These are phyloP conservation scores for Montipora capitata DNA, from an alignment of 92 coral and sea anemone species.

Conservation along the genomic window DNA sequence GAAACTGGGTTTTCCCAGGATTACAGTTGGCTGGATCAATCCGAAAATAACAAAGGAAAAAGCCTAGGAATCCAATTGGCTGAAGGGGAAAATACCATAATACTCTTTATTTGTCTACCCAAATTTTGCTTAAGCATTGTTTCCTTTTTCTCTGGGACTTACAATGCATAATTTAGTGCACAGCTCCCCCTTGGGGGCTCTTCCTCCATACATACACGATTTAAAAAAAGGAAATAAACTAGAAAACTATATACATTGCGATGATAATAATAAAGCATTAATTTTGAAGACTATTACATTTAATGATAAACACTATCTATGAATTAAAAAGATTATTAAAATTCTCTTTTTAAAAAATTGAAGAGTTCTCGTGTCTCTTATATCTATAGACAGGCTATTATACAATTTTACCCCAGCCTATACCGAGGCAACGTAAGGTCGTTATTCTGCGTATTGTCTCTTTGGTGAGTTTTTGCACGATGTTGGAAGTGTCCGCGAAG, in stretches of 20 bases:
- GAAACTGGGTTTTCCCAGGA: too few relatives aligned
- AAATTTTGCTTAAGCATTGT: too few relatives aligned
- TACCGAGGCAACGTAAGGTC: background rate
- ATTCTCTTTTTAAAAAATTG: too few relatives aligned
- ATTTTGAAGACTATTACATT: background rate
- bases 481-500: background rate
- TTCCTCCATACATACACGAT: background rate
- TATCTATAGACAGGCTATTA: background rate
- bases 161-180: background rate
- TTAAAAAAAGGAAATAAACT: too few relatives aligned
- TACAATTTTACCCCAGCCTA: slow-evolving; percentile 30
- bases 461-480: too few relatives aligned
- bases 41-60: too few relatives aligned
- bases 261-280: background rate
- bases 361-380: background rate
- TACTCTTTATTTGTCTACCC: too few relatives aligned
- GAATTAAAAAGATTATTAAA: slow-evolving; percentile 8
- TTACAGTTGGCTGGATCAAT: too few relatives aligned
- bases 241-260: background rate
- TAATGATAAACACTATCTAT: background rate
- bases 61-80: too few relatives aligned
- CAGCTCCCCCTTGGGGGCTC: background rate
- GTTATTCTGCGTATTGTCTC: too few relatives aligned
- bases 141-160: too few relatives aligned
- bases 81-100: too few relatives aligned